These are phyloP conservation scores for Clupea harengus DNA, from an alignment of 2,113 vertebrate species.

Conservation along the genomic window DNA sequence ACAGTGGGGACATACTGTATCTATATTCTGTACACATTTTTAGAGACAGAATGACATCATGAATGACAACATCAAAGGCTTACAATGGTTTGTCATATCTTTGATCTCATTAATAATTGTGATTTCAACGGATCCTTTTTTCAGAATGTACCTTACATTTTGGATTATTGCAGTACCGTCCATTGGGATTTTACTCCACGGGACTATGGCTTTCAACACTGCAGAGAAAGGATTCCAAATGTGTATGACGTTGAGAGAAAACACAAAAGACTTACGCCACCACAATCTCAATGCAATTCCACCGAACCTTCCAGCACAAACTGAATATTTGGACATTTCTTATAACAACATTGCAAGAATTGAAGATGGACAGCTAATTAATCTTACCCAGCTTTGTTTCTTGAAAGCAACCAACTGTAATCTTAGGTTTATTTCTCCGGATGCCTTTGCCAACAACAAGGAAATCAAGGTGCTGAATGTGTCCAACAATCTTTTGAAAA, in stretches of 20 bases:
- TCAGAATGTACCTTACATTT: neutral
- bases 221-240: neutral
- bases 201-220: neutral
- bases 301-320: slow-evolving; percentile 42
- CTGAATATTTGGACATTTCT: slow-evolving; percentile 61
- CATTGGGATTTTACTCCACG: neutral
- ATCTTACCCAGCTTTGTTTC: slow-evolving; percentile 52
- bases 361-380: slow-evolving; percentile 27
- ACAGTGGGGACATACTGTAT: too few relatives aligned
- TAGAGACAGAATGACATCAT: too few relatives aligned
- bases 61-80: neutral
- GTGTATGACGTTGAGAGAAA: neutral
- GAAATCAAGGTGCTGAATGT: slow-evolving; percentile 60
- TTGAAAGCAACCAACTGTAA: slow-evolving; percentile 57
- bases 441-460: slow-evolving; percentile 49
- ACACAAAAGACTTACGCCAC: slow-evolving; percentile 47
- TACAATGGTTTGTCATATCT: neutral
- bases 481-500: slow-evolving; percentile 52
- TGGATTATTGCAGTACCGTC: neutral
- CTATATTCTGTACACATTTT: too few relatives aligned
- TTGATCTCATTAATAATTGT: neutral
- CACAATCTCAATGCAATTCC: slow-evolving; percentile 52
- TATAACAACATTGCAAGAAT: slow-evolving; percentile 55
- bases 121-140: neutral
- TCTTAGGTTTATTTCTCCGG: slow-evolving; percentile 50